phyloP scores from a whole-genome alignment of 2,113 vertebrate genomes.

The Raja brachyura region DNA sequence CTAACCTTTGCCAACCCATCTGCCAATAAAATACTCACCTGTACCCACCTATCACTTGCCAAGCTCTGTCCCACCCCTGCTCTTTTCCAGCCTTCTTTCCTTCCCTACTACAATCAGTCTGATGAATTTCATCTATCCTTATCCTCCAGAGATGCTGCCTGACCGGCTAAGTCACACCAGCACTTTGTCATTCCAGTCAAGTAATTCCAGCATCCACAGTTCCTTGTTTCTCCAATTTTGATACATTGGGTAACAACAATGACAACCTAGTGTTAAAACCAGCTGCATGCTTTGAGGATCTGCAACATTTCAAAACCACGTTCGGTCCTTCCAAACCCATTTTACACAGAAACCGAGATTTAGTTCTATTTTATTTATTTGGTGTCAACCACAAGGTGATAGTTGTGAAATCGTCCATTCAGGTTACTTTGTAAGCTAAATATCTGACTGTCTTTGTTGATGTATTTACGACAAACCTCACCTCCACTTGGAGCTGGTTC shows the following conservation, averaged over 20 bases:
- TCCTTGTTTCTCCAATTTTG: no score
- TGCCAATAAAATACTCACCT: no score
- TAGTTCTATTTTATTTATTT: background rate
- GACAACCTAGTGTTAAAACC: background rate
- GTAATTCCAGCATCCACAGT: no score
- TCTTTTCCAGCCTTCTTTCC: no score
- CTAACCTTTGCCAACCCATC: no score
- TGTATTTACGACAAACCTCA: conserved; percentile 45
- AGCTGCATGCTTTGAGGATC: background rate
- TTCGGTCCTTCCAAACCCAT: background rate
- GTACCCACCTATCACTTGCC: no score
- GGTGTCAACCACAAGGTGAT: background rate
- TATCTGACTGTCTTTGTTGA: background rate
- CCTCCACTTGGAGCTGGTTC: conserved; percentile 86
- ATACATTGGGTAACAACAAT: background rate
- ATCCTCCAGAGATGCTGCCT: no score
- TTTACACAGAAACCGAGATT: background rate
- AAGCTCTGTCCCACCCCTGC: no score
- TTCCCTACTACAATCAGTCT: no score
- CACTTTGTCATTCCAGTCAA: no score
- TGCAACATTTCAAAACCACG: background rate
- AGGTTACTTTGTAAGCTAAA: background rate
- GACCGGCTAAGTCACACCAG: no score
- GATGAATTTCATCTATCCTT: no score
- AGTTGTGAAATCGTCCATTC: background rate